phyloP scores from a whole-genome alignment of 2,113 vertebrate genomes.

The Brienomyrus brachyistius region DNA sequence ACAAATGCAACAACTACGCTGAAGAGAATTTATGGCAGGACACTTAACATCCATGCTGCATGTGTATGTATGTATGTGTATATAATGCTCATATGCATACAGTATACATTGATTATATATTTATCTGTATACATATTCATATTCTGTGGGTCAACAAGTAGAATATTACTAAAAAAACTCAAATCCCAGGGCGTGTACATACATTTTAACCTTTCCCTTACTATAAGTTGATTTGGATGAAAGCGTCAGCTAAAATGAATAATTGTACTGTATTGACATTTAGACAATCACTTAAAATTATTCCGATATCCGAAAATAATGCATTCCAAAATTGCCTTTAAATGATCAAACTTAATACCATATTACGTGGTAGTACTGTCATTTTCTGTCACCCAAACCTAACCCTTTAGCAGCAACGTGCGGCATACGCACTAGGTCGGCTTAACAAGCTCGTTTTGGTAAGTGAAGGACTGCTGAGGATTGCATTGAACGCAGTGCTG shows the following conservation, averaged over 20 bases:
- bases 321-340: not conserved
- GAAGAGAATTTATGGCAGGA: not conserved
- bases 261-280: not conserved
- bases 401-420: not conserved
- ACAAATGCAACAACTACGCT: not conserved
- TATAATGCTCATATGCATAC: not conserved
- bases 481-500: not conserved
- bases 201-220: not conserved
- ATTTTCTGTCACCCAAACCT: not conserved
- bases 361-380: not conserved
- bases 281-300: not conserved
- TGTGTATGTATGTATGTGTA: not conserved
- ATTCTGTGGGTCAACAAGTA: not conserved
- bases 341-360: not conserved
- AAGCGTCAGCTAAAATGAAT: not conserved
- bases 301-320: not conserved
- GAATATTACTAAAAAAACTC: not conserved
- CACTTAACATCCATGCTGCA: not conserved
- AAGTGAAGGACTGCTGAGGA: not conserved
- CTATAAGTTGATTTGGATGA: not conserved
- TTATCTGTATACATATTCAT: not conserved
- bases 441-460: not conserved
- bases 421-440: not conserved
- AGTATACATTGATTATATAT: not conserved
- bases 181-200: not conserved